A percentile compares a stretch with the other conserved stretches of the same genome.
These are phyloP conservation scores for Myoxocephalus aenaeus DNA, from an alignment of 2,797 vertebrate genomes.

Conservation along the genomic window DNA sequence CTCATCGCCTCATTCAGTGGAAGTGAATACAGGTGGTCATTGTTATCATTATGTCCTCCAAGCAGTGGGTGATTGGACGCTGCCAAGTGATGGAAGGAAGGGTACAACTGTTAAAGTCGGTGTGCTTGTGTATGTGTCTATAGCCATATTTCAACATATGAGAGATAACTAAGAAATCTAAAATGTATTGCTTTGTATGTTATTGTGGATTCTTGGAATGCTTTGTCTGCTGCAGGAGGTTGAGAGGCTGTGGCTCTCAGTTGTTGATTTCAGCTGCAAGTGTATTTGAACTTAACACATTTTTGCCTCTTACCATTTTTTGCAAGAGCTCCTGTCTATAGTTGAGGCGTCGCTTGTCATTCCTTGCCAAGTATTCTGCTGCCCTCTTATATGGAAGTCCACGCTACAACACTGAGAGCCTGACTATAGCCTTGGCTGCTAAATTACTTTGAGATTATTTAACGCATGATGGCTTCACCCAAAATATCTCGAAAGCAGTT, in stretches of 20 bases:
- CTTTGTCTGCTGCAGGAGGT: not conserved
- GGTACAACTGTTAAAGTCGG: not conserved
- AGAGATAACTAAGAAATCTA: not conserved
- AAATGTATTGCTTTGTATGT: not conserved
- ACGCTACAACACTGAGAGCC: not conserved
- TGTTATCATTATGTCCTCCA: not conserved
- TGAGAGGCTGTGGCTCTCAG: not conserved
- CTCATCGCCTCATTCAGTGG: not conserved
- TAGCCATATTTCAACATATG: not conserved
- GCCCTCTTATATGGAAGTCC: not conserved
- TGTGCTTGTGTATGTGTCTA: not conserved
- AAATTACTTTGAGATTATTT: conserved; percentile 34
- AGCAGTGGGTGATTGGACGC: not conserved
- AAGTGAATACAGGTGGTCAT: conserved; percentile 3
- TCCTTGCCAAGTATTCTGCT: conserved; percentile 5
- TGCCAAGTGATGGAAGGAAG: not conserved
- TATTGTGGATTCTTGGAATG: not conserved
- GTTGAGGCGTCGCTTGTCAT: not conserved
- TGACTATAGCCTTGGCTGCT: not conserved
- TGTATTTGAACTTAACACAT: conserved; percentile 2
- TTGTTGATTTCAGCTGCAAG: not conserved
- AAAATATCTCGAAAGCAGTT: not conserved
- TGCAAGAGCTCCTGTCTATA: not conserved
- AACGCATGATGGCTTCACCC: not conserved
- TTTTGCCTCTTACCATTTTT: not conserved